Conservation (phyloP, 2,113 vertebrate species). For the Paralichthys olivaceus region DNA sequence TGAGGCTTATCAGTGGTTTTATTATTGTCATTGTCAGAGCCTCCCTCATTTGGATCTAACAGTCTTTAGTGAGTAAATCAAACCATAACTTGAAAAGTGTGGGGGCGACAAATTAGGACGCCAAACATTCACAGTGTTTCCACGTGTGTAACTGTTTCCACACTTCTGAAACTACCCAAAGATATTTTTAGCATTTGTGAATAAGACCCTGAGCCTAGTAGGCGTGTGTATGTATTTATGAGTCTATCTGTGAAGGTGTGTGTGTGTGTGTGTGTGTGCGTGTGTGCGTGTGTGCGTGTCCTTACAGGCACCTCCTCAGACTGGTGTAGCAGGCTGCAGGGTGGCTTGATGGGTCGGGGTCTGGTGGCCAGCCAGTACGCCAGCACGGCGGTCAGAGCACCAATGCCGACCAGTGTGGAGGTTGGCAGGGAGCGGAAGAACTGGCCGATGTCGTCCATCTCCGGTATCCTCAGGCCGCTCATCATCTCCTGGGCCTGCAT, state of each 20-base stretch:
- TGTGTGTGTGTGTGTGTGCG: not conserved
- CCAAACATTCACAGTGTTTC: no score
- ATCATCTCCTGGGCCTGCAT: slow-evolving; percentile 96
- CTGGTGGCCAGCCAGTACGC: slow-evolving; percentile 95
- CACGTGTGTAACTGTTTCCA: no score
- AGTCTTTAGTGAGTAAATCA: not conserved
- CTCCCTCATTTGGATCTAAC: not conserved
- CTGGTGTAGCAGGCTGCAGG: slow-evolving; percentile 91
- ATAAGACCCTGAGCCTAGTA: no score
- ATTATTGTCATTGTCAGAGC: not conserved
- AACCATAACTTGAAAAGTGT: not conserved
- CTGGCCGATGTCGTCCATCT: slow-evolving; percentile 90
- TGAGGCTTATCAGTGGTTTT: not conserved
- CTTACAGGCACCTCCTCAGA: slow-evolving; percentile 93
- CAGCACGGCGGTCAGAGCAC: slow-evolving; percentile 89
- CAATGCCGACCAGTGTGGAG: slow-evolving; percentile 91
- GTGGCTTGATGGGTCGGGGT: slow-evolving; percentile 89
- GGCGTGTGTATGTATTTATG: no score
- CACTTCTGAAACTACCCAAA: no score
- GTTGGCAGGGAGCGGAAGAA: slow-evolving; percentile 90
- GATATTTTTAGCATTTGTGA: no score
- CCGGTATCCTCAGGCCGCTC: slow-evolving; percentile 88
- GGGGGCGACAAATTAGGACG: not conserved
- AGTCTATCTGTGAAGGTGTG: no score
- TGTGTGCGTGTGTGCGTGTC: not conserved